Evolutionary conservation across 2,888 invertebrate genomes (phyloP), one percentile per base, ranked within the genome.

Genomic region (Tanytarsus gracilentus): DNA sequence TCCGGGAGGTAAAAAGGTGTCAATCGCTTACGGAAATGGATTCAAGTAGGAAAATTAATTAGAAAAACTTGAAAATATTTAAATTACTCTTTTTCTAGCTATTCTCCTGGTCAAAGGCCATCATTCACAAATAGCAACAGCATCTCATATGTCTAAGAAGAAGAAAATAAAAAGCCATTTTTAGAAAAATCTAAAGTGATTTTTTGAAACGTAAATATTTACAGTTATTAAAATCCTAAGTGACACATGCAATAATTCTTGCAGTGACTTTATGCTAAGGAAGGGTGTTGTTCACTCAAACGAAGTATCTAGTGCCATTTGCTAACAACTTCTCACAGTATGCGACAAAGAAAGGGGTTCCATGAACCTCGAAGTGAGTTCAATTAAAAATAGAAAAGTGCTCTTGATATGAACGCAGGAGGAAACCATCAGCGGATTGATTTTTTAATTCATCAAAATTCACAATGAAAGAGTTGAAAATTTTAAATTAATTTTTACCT

Each of bases 1-100:
- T 21, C 75, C 75, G 25, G 72, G 72, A 64, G 75, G 75, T 5
- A 69, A 75, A 61, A 69, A 69, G 2, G 64, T 76, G 1, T 72
- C 71, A 61, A 69, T 76, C 27, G 67, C 71, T 2, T 70, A 69
- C 50, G 67, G 71, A 3, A 72, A 72, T 62, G 71, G 67, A 49
- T 44, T 27, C 39, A 55, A 52, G 30, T 52, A n/a, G 16, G 52
- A 29, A 23, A 16, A n/a, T 33, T 11, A 33, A 29, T 9, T 29
- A 5, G n/a, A 33, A 33, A 23, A 26, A 27, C 14, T 44, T n/a
- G n/a, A n/a, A n/a, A 21, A 44, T 16, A 44, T 44, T 16, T 44
- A 8, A 18, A 18, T 21, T 44, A 21, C 21, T 5, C 4, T 48
- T 9, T 40, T 18, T 51, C n/a, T n/a, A 53, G 53, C 21, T 23